These are phyloP conservation scores for Toxostoma redivivum DNA, from an alignment of 2,113 vertebrate genomes.

Conservation along the genomic window DNA sequence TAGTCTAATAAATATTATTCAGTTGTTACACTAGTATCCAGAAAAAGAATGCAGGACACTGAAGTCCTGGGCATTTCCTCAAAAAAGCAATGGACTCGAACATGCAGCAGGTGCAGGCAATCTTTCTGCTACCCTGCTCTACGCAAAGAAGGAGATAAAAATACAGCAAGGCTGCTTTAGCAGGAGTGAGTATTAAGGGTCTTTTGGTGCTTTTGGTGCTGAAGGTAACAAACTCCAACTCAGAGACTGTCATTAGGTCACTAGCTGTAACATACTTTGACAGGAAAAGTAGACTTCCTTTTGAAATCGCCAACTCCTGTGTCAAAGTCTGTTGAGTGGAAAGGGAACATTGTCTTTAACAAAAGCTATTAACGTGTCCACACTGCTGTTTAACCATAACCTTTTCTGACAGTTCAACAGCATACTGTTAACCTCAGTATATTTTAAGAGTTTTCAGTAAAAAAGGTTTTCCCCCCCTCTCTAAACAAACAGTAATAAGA, in stretches of 20 bases:
- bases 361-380: not conserved
- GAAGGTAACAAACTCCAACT: not conserved
- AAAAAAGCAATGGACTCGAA: not conserved
- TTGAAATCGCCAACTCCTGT: not conserved
- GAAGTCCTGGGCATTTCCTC: not conserved
- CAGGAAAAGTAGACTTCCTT: not conserved
- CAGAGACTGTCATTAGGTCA: not conserved
- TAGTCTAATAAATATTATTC: not conserved
- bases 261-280: not conserved
- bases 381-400: not conserved
- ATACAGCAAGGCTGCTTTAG: not conserved
- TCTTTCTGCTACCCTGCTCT: not conserved
- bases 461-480: fast-evolving
- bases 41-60: not conserved
- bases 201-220: not conserved
- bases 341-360: not conserved
- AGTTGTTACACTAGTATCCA: not conserved
- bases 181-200: not conserved
- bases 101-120: not conserved
- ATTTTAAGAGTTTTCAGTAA: not conserved
- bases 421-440: not conserved
- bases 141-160: not conserved
- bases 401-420: not conserved
- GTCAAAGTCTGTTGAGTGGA: not conserved
- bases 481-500: not conserved